These are phyloP conservation scores for Cottus gobio DNA, from an alignment of 2,113 vertebrate species.

Conservation along the genomic window DNA sequence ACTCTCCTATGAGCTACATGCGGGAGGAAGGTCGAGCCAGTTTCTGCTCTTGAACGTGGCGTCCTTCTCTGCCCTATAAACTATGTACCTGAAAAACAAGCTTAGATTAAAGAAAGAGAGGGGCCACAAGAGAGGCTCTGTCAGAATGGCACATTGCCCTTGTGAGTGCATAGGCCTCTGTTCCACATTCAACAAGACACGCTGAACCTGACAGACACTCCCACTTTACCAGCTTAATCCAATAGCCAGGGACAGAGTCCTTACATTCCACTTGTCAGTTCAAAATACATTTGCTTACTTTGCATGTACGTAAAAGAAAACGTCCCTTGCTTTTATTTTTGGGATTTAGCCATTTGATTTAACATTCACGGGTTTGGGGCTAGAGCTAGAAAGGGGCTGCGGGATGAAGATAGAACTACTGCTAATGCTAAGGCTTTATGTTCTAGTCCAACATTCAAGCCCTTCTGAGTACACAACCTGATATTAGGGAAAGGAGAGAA, in stretches of 20 bases:
- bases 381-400: constrained; percentile 38
- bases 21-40: constrained; percentile 38
- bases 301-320: constrained; percentile 47
- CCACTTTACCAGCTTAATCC: constrained; percentile 25
- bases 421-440: constrained; percentile 67
- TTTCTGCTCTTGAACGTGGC: constrained; percentile 30
- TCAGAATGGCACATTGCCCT: constrained; percentile 55
- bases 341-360: constrained; percentile 70
- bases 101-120: constrained; percentile 41
- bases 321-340: constrained; percentile 69
- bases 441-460: constrained; percentile 52
- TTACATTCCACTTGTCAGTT: constrained; percentile 81
- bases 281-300: constrained; percentile 66
- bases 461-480: constrained; percentile 63
- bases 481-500: constrained; percentile 53
- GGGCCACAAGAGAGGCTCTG: constrained; percentile 52
- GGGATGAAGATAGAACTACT: constrained; percentile 37
- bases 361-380: constrained; percentile 73
- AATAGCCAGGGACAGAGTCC: constrained; percentile 50
- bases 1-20: constrained; percentile 70
- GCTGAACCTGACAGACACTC: constrained; percentile 50
- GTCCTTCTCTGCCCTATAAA: constrained; percentile 43
- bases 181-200: constrained; percentile 68
- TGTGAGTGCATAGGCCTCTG: constrained; percentile 73
- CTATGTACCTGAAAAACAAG: constrained; percentile 52